A percentile compares a stretch with the other conserved stretches of the same genome.
Conservation (phyloP, 2,888 invertebrate species). For the Drosophila multiciliata region DNA sequence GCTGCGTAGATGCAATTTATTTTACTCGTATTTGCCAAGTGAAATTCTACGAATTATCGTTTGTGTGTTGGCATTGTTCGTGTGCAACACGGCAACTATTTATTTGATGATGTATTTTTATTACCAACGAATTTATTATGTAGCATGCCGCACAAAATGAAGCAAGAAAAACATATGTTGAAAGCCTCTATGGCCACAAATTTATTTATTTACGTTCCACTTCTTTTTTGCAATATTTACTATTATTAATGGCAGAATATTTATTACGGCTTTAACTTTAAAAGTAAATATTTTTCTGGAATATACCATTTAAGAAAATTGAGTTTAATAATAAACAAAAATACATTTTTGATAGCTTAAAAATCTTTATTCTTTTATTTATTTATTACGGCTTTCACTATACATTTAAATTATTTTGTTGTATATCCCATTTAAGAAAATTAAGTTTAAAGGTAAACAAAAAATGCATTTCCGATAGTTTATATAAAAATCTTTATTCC, state of each 20-base stretch:
- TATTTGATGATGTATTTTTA: constrained; percentile 79
- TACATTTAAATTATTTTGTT: neutral
- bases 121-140: constrained; percentile 70
- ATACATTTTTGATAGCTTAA: neutral
- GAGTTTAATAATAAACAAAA: neutral
- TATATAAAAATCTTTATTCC: neutral
- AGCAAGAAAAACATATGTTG: constrained; percentile 45
- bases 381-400: constrained; percentile 11
- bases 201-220: constrained; percentile 44
- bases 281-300: neutral
- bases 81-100: constrained; percentile 76
- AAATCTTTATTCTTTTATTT: neutral
- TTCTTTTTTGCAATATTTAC: constrained; percentile 9
- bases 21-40: constrained; percentile 68
- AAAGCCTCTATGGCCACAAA: constrained; percentile 31
- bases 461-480: too few relatives aligned
- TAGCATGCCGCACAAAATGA: constrained; percentile 53
- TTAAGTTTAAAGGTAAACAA: neutral
- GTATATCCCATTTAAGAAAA: neutral
- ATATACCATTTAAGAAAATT: neutral
- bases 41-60: constrained; percentile 41
- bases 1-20: constrained; percentile 70
- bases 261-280: constrained; percentile 9
- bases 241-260: constrained; percentile 15
- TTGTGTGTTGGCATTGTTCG: constrained; percentile 33